phyloP scores from a whole-genome alignment of 2,797 vertebrate genomes.

The Siniperca scherzeri region DNA sequence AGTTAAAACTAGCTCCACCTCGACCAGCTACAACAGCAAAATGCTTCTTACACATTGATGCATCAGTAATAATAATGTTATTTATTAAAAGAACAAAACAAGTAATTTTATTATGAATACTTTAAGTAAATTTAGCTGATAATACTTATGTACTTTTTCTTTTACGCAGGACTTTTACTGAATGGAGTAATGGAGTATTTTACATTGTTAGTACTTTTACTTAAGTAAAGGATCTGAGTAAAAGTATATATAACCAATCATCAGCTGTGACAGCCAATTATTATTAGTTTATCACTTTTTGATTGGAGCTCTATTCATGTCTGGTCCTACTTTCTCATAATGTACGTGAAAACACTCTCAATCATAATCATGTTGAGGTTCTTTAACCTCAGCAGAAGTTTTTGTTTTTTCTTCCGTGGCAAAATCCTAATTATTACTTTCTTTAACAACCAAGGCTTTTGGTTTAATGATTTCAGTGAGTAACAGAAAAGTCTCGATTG shows the following conservation, averaged over 20 bases:
- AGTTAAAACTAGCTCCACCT: neutral
- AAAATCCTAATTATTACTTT: neutral
- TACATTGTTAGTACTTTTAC: neutral
- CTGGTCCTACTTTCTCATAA: neutral
- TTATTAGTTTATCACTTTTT: neutral
- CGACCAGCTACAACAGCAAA: neutral
- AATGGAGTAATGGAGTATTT: neutral
- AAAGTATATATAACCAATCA: neutral
- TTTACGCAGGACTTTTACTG: neutral
- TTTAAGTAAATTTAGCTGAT: neutral
- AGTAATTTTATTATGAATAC: neutral
- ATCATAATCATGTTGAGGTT: neutral
- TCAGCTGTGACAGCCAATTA: neutral
- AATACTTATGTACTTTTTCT: neutral
- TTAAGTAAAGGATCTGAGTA: neutral
- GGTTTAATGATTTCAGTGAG: neutral
- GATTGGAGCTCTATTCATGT: neutral
- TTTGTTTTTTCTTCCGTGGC: neutral
- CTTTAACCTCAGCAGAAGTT: neutral
- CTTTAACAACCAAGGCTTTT: neutral
- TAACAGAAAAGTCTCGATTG: neutral
- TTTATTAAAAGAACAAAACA: neutral
- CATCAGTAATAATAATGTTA: neutral
- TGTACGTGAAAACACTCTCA: neutral
- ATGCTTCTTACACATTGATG: neutral